Conservation (phyloP, 2,113 vertebrate genomes). For the Poeciliopsis occidentalis region DNA sequence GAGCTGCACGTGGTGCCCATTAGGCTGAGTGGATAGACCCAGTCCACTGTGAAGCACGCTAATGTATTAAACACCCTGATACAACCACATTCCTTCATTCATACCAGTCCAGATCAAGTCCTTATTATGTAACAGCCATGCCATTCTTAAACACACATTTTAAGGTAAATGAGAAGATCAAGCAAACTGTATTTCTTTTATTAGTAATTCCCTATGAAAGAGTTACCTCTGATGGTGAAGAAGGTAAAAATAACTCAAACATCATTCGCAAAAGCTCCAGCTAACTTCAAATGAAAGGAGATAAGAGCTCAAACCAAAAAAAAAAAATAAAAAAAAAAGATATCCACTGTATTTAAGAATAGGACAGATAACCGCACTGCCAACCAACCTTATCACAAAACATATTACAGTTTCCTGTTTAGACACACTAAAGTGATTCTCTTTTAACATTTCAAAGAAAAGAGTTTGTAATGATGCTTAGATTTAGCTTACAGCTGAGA, state of each 20-base stretch:
- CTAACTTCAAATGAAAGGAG: neutral
- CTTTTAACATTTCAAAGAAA: constrained; percentile 38
- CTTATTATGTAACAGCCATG: constrained; percentile 8
- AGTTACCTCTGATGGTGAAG: neutral
- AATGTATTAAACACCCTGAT: constrained; percentile 46
- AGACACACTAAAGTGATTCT: neutral
- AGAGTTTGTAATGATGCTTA: neutral
- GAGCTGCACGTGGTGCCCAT: constrained; percentile 63
- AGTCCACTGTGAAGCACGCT: constrained; percentile 29
- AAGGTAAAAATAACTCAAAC: neutral
- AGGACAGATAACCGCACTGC: neutral
- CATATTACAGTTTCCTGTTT: neutral
- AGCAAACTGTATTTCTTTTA: neutral
- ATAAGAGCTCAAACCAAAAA: neutral
- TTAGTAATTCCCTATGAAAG: neutral
- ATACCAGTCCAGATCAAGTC: constrained; percentile 15
- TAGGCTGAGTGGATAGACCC: constrained; percentile 33
- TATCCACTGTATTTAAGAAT: neutral
- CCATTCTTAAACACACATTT: neutral
- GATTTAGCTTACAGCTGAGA: constrained; percentile 28
- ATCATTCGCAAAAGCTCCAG: neutral
- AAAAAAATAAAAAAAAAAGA: neutral
- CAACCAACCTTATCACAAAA: neutral
- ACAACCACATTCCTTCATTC: constrained; percentile 1
- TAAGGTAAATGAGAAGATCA: neutral